Base-by-base conservation (phyloP, 2,113 vertebrate genomes). In the Tragelaphus scriptus region DNA sequence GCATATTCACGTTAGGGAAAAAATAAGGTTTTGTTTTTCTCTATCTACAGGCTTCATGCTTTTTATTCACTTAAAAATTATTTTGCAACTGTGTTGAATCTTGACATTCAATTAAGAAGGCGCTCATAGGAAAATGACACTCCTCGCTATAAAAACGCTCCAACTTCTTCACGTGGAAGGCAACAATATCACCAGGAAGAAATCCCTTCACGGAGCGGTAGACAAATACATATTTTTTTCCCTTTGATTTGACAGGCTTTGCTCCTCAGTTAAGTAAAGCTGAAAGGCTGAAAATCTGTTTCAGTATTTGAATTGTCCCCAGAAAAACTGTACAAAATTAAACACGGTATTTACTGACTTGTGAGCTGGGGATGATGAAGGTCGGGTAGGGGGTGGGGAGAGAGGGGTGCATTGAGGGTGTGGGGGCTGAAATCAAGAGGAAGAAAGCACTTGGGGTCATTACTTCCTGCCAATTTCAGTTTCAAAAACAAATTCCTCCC, bases 401-500 rank as follows among this genome's bases (percentile, higher is more conserved):
- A 75, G 84, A 75, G 82, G 88, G 10, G 44, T 8, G 0, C 36
- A 16, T 2, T n/a, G 40, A 88, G 47, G 26, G 11, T 5, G 1
- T 10, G 6, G 32, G 40, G 61, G 40, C 2, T 90, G 88, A 88
- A 36, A 80, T 77, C 28, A 30, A 96, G 84, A 80, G 32, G 96
- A 95, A 61, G 49, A 95, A 95, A 95, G 82, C 30, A 30, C 77
- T 59, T 55, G 94, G 87, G 84, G 49, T 98, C 96, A 84, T 93
- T 85, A 94, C 84, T 98, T 98, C 98, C 98, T 98, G 96, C 87
- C 97, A 97, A 97, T 95, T 98, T 97, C 86, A 96, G 97, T 97
- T 98, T 98, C 96, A 97, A 89, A 97, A 96, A 71, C 97, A 96
- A 98, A 98, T 98, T 98, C 98, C 90, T 98, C 93, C 94, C 88